Base-by-base conservation (phyloP, 2,888 invertebrate genomes). In the Carterocephalus palaemon region DNA sequence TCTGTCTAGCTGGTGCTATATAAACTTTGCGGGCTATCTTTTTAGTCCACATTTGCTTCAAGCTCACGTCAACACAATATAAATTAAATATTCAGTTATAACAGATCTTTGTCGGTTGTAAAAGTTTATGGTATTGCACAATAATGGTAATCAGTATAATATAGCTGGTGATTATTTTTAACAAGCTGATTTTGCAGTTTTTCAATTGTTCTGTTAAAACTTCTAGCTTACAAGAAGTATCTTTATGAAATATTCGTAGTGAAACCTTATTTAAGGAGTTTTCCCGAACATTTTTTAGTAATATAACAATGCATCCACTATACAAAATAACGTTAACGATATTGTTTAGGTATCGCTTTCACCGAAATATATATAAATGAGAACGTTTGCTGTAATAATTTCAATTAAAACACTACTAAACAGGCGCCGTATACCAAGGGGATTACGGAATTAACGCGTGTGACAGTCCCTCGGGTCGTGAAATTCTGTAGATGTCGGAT, bases 1-100 rank as follows among this genome's bases (percentile, higher is more conserved):
- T 66, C 60, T 64, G 70, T 73, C 67, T 75, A 67, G 62, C 57
- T 59, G 50, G 51, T 56, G 54, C 59, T 70, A 60, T 69, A 62
- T 64, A 70, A 76, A 76, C 67, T 73, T 77, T 47, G 63, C 58
- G 24, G 24, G 37, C 43, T 29, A 43, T 33, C 26, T 34, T 36
- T 43, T 43, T 3, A 9, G 20, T n/a, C 9, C 34, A 29, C 28
- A 22, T 34, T 34, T 34, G 20, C 20, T 10, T 28, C 10, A 22
- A 34, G 22, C n/a, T 34, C 33, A 3, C 33, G 28, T 36, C 34
- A 29, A 34, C 42, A 42, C 19, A 28, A 43, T 29, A 15, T 36
- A 23, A 43, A 43, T n/a, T 42, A 20, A 20, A 12, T 41, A 32
- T 32, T 32, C 6, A 12, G 22, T 16, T 3, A 22, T 9, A 24